phyloP scores from a whole-genome alignment of 2,113 vertebrate species.

The Perca schrenkii region DNA sequence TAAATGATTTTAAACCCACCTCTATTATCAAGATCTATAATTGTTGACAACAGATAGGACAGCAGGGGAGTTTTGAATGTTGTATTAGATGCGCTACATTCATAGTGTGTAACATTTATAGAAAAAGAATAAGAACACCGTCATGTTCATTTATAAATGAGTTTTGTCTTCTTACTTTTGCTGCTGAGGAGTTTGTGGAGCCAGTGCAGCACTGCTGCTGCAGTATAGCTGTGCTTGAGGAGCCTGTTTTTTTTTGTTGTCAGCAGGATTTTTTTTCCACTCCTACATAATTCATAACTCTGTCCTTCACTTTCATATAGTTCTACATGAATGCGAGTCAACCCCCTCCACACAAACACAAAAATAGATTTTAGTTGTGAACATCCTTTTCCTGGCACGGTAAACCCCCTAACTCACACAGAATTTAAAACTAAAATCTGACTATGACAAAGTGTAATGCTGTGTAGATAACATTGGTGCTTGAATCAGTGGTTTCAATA shows the following conservation, averaged over 20 bases:
- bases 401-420: slow-evolving; percentile 35
- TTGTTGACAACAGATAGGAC: slow-evolving; percentile 9
- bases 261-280: slow-evolving; percentile 69
- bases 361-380: slow-evolving; percentile 68
- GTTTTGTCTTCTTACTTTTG: slow-evolving; percentile 55
- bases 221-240: slow-evolving; percentile 62
- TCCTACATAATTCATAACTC: slow-evolving; percentile 81
- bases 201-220: slow-evolving; percentile 45
- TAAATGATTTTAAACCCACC: slow-evolving; percentile 52
- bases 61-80: slow-evolving; percentile 16
- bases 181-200: slow-evolving; percentile 59
- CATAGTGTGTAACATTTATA: slow-evolving; percentile 21
- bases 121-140: slow-evolving; percentile 35
- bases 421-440: slow-evolving; percentile 45
- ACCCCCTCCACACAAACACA: slow-evolving; percentile 59
- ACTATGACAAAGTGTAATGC: slow-evolving; percentile 7
- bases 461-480: slow-evolving; percentile 22
- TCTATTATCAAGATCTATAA: slow-evolving; percentile 22
- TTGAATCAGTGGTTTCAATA: not conserved
- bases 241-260: slow-evolving; percentile 77
- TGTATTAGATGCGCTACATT: slow-evolving; percentile 17
- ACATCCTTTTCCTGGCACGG: slow-evolving; percentile 47
- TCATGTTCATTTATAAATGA: slow-evolving; percentile 54
- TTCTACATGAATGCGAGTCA: slow-evolving; percentile 78
- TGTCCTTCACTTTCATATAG: slow-evolving; percentile 82